Conservation (phyloP, 2,113 vertebrate genomes). For the Atlantisia rogersi region DNA sequence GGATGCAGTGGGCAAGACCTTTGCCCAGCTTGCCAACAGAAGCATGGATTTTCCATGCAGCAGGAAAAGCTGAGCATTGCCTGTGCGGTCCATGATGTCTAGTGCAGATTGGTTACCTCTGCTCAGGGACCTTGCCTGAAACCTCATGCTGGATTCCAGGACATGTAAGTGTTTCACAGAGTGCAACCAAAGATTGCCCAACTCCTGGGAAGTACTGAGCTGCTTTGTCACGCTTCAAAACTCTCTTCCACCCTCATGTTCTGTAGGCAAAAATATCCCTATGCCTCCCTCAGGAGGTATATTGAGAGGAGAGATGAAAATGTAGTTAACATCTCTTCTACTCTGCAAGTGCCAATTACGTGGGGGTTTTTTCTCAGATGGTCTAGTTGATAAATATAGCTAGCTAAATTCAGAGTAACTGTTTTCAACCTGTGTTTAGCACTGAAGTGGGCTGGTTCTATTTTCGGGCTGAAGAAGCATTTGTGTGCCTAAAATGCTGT, state of each 20-base stretch:
- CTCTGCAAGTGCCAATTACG: not conserved
- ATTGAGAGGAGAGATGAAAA: constrained; percentile 6
- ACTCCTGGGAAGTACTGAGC: not conserved
- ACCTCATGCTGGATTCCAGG: accelerated
- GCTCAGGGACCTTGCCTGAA: not conserved
- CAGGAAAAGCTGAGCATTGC: not conserved
- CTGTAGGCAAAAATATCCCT: constrained; percentile 29
- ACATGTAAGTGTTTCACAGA: accelerated
- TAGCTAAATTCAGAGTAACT: constrained; percentile 43
- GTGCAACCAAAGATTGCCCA: not conserved
- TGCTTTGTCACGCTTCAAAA: not conserved
- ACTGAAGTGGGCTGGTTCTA: constrained; percentile 46
- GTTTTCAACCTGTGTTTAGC: constrained; percentile 46
- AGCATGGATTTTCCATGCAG: not conserved
- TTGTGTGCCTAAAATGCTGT: not conserved
- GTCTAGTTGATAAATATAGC: constrained; percentile 48
- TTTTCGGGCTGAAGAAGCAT: not conserved
- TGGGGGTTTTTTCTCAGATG: not conserved
- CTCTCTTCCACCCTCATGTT: not conserved
- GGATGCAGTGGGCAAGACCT: accelerated
- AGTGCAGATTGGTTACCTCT: accelerated
- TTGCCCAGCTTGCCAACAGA: accelerated
- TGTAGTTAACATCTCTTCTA: constrained; percentile 3
- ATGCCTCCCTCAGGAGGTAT: not conserved
- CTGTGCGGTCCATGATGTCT: accelerated